Conservation (phyloP, 1,140 invertebrate genomes). For the Lutraria rhynchaena region DNA sequence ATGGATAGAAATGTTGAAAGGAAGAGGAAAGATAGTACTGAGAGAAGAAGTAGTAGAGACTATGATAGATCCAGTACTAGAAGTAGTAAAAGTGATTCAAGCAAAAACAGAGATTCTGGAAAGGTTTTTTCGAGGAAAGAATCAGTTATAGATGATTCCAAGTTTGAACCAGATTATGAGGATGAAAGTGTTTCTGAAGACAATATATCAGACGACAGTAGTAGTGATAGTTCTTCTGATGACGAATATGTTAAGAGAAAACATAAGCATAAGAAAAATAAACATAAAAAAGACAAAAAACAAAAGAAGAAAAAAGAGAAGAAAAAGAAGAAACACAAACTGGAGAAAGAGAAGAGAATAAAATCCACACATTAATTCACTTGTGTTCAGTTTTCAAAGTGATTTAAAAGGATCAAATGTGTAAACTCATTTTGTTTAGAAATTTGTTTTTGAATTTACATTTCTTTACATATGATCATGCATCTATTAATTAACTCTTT, state of each 20-base stretch:
- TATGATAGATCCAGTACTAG: slow-evolving; percentile 26
- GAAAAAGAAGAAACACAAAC: slow-evolving; percentile 53
- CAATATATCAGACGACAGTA: slow-evolving; percentile 33
- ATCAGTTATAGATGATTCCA: slow-evolving; percentile 37
- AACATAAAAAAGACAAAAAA: slow-evolving; percentile 52
- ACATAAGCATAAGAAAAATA: slow-evolving; percentile 53
- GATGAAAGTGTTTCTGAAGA: slow-evolving; percentile 49
- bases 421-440: no score
- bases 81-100: background rate
- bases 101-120: background rate
- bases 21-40: slow-evolving; percentile 19
- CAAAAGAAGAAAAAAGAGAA: slow-evolving; percentile 50
- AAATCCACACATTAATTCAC: slow-evolving; percentile 25
- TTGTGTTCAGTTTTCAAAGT: no score
- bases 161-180: slow-evolving; percentile 46
- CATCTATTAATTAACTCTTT: no score
- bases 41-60: slow-evolving; percentile 37
- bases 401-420: no score
- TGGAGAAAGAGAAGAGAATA: slow-evolving; percentile 32
- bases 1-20: slow-evolving; percentile 14
- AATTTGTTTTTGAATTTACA: no score
- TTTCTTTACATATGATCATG: no score
- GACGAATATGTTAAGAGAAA: slow-evolving; percentile 30
- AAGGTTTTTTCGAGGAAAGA: slow-evolving; percentile 24
- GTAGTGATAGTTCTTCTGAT: slow-evolving; percentile 42